Base-by-base conservation (phyloP, 2,113 vertebrate genomes). In the Leuciscus idus region DNA sequence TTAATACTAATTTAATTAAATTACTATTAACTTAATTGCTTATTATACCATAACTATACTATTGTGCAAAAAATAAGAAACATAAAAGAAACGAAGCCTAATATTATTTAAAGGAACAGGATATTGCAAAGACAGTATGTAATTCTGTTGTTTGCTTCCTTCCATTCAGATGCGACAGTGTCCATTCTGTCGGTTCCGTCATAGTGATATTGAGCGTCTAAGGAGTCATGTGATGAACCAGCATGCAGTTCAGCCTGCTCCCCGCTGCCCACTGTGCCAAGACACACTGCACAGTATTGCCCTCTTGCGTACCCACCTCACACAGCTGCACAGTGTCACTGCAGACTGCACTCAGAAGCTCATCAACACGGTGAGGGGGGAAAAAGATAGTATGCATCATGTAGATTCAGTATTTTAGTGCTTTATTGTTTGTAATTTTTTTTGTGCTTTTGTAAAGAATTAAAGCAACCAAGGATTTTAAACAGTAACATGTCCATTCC, bases 321-420 rank as follows among this genome's bases (percentile, higher is more conserved):
- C 97, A 83, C 97, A 99, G 85, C 95, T 98, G 90, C 98, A 99
- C 95, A 99, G 96, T 0, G 98, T 99, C 94, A 97, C 98, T 0
- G 97, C 97, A 0, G 98, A 99, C 95, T 99, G 98, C 1, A 97
- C 99, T 0, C 97, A 99, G 89, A 99, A 99, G 75, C 97, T 99
- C 93, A 97, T 99, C 89, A 95, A 97, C 94, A 94, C 96, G 92
- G 98, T 99, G 92, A 96, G 97, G 17, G n/a, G 15, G 4, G 0
- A 11, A 50, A 77, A 74, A 23, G 33, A 39, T 23, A 74, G 6
- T 13, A 26, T 15, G 43, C 12, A 26, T 9, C 12, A 28, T 52
- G 26, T 4, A 55, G 74, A 77, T 55, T 28, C 28, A 33, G 48
- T 30, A 17, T 77, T 28, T 74, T 74, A 64, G 61, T 48, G 39